Base-by-base conservation (phyloP, 2,888 invertebrate genomes). In the Amblyteles armatorius region DNA sequence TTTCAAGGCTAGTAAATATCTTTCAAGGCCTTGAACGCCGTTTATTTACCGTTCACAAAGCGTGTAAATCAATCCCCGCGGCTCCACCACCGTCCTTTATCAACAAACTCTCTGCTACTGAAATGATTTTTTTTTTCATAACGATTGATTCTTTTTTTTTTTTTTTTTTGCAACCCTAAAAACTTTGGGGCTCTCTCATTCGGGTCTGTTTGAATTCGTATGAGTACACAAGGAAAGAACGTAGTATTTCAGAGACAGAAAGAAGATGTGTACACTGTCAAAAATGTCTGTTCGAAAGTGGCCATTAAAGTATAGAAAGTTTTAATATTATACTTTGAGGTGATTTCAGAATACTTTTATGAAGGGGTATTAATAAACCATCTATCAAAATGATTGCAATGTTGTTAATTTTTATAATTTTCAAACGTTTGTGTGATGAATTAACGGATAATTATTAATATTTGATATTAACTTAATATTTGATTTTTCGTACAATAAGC, bases 31-130 rank as follows among this genome's bases (percentile, higher is more conserved):
- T 80, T 79, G 65, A 84, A 78, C 55, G 73, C 13, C 78, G 77
- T 71, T 82, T 82, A 79, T 84, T 84, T 74, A 65, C 84, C 71
- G 19, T 60, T 40, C 72, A 26, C 60, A 73, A 68, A 68, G 52
- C 48, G 50, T n/a, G 50, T 16, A 79, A 82, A 52, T 19, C 55
- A n/a, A 11, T 6, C 33, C 52, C 52, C 76, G 26, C 36, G 7
- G 9, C 6, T 33, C 69, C n/a, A 5, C 50, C 16, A 3, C 6
- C 44, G 16, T 44, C 48, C 26, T 16, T 29, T 73, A 69, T 68
- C 57, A n/a, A 5, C 13, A 63, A 77, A 63, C 68, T 77, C 57
- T 50, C 63, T n/a, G 22, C 52, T 55, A 60, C 48, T 67, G 52
- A 22, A 50, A 16, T 52, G 19, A 48, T 77, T 74, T 60, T 76